phyloP scores from a whole-genome alignment of 1,140 invertebrate genomes.

The Scaptomyza montana region DNA sequence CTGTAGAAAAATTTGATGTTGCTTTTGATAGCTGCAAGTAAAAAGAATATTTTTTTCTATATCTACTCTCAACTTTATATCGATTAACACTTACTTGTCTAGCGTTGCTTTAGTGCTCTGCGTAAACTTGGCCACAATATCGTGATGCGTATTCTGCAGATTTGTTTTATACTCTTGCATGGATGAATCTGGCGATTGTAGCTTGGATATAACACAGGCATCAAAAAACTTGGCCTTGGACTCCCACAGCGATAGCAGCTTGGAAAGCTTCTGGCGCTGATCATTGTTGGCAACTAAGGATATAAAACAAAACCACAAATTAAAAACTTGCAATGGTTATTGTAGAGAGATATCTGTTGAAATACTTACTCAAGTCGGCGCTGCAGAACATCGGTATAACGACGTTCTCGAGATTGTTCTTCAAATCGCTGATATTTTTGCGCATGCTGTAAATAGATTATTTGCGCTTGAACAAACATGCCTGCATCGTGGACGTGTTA shows the following conservation, averaged over 20 bases:
- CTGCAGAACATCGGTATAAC: conserved; percentile 99
- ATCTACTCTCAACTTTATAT: background rate
- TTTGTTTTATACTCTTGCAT: conserved; percentile 93
- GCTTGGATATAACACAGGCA: conserved; percentile 91
- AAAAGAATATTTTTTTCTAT: background rate
- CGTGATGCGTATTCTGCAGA: conserved; percentile 90
- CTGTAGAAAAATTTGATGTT: conserved; percentile 96
- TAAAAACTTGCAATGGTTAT: background rate
- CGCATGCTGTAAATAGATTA: conserved; percentile 89
- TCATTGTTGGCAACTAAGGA: conserved; percentile 91
- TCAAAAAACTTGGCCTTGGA: conserved; percentile 97
- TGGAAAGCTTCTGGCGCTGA: conserved; percentile 94
- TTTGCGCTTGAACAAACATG: conserved; percentile 46
- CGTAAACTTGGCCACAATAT: conserved; percentile 90
- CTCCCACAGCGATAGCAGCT: conserved; percentile 97
- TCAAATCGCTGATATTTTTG: conserved; percentile 96
- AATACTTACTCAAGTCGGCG: conserved; percentile 89
- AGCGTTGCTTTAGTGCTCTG: conserved; percentile 90
- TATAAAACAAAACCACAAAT: conserved; percentile 43
- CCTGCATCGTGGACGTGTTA: background rate
- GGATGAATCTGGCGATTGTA: conserved; percentile 90
- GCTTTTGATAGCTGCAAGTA: conserved; percentile 89
- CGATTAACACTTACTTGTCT: conserved; percentile 85
- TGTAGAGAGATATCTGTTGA: conserved; percentile 12
- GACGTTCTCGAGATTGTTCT: conserved; percentile 95